A percentile compares a stretch with the other conserved stretches of the same genome.
phyloP scores from a whole-genome alignment of 2,797 vertebrate genomes.

The Rhinatrema bivittatum region DNA sequence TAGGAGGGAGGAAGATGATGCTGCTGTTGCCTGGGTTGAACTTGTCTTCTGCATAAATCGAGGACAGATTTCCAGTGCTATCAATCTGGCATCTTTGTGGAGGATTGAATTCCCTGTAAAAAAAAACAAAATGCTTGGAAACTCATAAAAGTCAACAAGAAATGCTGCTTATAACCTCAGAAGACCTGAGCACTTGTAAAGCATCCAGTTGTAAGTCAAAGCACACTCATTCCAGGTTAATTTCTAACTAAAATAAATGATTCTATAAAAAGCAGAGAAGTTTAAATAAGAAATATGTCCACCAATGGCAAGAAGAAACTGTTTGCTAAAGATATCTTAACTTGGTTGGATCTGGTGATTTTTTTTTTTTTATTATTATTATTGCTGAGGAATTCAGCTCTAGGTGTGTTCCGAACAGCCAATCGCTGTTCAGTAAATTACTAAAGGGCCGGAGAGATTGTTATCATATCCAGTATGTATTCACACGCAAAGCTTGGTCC shows the following conservation, averaged over 20 bases:
- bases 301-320: constrained; percentile 35
- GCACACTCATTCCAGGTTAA: constrained; percentile 44
- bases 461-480: constrained; percentile 45
- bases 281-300: constrained; percentile 46
- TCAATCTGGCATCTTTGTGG: no score
- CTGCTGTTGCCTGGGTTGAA: no score
- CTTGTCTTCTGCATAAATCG: no score
- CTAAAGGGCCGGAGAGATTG: constrained; percentile 50
- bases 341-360: constrained; percentile 52
- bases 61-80: no score
- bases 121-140: no score
- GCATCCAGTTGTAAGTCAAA: no score
- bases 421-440: constrained; percentile 62
- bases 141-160: no score
- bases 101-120: no score
- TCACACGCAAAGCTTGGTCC: constrained; percentile 41
- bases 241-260: constrained; percentile 63
- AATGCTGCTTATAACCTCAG: no score
- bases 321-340: constrained; percentile 51
- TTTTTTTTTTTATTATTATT: no score
- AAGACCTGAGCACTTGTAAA: no score
- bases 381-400: constrained; percentile 71
- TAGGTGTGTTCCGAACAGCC: constrained; percentile 65
- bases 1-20: no score
- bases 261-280: constrained; percentile 61